Evolutionary conservation across 2,113 vertebrate species (phyloP), one percentile per base, ranked within the genome.

Genomic region (Pelvicachromis taeniatus): DNA sequence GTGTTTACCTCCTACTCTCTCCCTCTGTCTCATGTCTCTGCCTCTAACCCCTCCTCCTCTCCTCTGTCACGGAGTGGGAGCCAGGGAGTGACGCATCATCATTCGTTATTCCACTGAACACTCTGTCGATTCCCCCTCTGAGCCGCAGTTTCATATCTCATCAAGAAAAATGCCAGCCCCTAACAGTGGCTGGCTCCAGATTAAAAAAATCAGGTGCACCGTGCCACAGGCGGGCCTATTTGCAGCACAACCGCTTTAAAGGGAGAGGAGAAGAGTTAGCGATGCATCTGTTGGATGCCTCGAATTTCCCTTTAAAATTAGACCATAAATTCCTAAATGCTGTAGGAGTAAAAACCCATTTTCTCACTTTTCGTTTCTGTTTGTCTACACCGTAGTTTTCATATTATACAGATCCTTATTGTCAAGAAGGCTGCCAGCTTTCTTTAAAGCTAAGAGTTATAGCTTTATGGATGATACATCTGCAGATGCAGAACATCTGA

Each of bases 61-160:
- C 81, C 38, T 86, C 38, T 70, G 85, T 95, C 92, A 95, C 70
- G 31, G 91, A 90, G 83, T 52, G 77, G 82, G 84, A 88, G 87
- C 87, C 94, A 77, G 80, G 59, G 63, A 87, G 90, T 89, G 94
- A 94, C 59, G 90, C 90, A 95, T 86, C 79, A 52, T 90, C 90
- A 95, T 96, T 96, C 89, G 85, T 93, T 96, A 96, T 95, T 96
- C 95, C 93, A 79, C 82, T 91, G 88, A 95, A 88, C 93, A 92
- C 95, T 95, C 94, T 89, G 91, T 91, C 86, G 91, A 93, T 90
- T 91, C 91, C 84, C 91, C 88, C 87, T 95, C 94, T 77, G 84
- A 92, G 88, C 83, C 89, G 73, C 87, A 78, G 90, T 90, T 93
- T 95, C 93, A 94, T 93, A 94, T 92, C 92, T 95, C 94, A 96